A percentile compares a stretch with the other conserved stretches of the same genome.
Conservation (phyloP, 53 echinoderm and acorn worm species). For the Apostichopus leukothele region DNA sequence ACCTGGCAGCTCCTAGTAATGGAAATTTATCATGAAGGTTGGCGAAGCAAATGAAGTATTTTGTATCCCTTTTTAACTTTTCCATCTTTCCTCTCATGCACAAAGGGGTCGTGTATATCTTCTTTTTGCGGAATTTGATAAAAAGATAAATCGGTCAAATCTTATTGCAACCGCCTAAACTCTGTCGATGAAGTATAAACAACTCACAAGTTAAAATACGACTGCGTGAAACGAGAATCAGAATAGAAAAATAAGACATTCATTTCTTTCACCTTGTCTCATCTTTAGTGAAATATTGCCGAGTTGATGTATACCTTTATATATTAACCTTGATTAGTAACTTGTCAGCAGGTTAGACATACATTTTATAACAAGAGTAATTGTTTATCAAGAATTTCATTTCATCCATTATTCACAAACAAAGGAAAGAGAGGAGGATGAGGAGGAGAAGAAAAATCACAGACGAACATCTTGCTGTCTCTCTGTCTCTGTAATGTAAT, state of each 20-base stretch:
- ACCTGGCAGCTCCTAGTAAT: background rate
- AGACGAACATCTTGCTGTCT: too few relatives aligned
- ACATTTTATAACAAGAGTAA: background rate
- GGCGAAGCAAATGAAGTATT: background rate
- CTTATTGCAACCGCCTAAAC: background rate
- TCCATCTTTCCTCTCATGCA: background rate
- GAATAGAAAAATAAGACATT: background rate
- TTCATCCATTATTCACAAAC: background rate
- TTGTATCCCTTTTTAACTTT: background rate
- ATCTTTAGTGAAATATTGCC: background rate
- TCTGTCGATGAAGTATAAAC: background rate
- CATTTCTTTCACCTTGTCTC: background rate
- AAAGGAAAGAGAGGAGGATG: background rate
- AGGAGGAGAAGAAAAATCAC: background rate
- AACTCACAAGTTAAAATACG: slow-evolving; percentile 6
- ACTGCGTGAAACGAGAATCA: background rate
- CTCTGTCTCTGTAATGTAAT: too few relatives aligned
- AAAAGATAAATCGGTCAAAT: background rate
- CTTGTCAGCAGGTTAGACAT: background rate
- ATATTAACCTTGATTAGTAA: background rate
- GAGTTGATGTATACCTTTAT: background rate
- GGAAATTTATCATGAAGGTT: background rate
- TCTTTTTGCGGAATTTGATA: background rate
- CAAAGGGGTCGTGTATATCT: background rate
- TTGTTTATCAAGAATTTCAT: slow-evolving; percentile 7